Conservation (phyloP, 2,888 invertebrate species). For the Drosophila longiperda region DNA sequence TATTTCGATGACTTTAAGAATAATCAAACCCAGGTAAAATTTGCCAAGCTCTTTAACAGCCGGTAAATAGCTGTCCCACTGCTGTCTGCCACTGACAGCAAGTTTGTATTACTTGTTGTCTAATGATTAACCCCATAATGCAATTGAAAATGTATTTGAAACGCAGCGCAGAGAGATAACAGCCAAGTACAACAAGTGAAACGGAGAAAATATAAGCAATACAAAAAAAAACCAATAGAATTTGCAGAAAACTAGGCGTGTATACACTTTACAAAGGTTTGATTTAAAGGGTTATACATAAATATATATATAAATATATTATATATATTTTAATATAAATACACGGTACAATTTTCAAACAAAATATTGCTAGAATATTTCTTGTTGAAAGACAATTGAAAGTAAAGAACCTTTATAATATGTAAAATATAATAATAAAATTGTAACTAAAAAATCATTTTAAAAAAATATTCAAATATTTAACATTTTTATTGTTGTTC, state of each 20-base stretch:
- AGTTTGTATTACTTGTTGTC: constrained; percentile 37
- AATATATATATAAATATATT: too few species aligned
- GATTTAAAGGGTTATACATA: background rate
- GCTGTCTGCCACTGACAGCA: constrained; percentile 15
- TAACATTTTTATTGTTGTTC: background rate
- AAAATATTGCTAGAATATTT: background rate
- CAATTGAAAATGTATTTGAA: constrained; percentile 53
- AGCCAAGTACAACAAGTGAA: constrained; percentile 36
- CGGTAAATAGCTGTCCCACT: constrained; percentile 12
- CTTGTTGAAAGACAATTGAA: background rate
- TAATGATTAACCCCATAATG: constrained; percentile 60
- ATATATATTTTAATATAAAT: background rate
- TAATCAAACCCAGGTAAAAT: constrained; percentile 22
- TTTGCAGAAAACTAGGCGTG: background rate
- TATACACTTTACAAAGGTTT: constrained; percentile 16
- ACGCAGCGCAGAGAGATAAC: constrained; percentile 36
- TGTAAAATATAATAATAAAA: background rate
- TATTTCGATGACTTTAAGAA: constrained; percentile 2
- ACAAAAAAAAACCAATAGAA: background rate
- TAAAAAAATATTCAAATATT: too few species aligned
- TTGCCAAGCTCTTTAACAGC: constrained; percentile 29
- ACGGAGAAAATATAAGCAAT: constrained; percentile 10
- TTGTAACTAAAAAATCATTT: background rate
- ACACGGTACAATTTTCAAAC: background rate
- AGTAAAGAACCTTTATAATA: background rate